Conservation (phyloP, 2,888 invertebrate species). For the Lacanobia wlatinum region DNA sequence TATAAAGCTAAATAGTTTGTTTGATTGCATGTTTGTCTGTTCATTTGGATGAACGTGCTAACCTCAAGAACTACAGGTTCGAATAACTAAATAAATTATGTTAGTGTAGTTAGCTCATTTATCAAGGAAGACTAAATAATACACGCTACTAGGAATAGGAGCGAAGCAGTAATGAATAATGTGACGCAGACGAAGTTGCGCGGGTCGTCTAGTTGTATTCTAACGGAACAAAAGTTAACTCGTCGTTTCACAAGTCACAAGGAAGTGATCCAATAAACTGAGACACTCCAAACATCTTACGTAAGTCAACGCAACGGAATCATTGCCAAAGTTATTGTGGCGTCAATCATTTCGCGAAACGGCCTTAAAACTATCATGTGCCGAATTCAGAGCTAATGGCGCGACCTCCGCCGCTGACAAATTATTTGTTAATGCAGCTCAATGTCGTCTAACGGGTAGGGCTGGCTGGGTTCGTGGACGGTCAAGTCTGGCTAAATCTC, state of each 20-base stretch:
- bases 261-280: conserved; percentile 21
- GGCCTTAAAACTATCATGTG: conserved; percentile 82
- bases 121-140: too few relatives aligned
- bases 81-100: too few relatives aligned
- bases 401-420: conserved; percentile 75
- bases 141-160: too few relatives aligned
- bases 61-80: too few relatives aligned
- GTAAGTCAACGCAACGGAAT: conserved; percentile 63
- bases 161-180: too few relatives aligned
- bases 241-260: not conserved
- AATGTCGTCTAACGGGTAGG: conserved; percentile 76
- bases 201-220: too few relatives aligned
- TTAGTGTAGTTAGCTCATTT: too few relatives aligned
- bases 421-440: conserved; percentile 81
- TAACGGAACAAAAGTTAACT: not conserved
- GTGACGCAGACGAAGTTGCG: too few relatives aligned
- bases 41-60: too few relatives aligned
- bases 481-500: not conserved
- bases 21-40: too few relatives aligned
- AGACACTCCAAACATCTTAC: conserved; percentile 59
- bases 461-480: conserved; percentile 29
- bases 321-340: conserved; percentile 85
- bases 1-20: too few relatives aligned
- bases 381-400: conserved; percentile 82
- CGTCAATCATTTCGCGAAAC: conserved; percentile 79